phyloP scores from a whole-genome alignment of 1,140 invertebrate genomes.

The Penaeus japonicus region DNA sequence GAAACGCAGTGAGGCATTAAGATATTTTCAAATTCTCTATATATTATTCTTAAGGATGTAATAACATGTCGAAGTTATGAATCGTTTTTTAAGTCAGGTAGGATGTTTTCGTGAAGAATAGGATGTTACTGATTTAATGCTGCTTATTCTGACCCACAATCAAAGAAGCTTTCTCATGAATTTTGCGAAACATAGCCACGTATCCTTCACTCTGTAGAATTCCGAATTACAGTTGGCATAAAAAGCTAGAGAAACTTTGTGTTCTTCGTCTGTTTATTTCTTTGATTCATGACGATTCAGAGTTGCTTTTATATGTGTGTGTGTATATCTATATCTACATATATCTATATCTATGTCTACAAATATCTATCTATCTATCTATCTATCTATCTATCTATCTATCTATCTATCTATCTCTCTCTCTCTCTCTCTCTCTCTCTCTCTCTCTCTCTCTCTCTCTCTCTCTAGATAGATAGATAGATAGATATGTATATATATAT shows the following conservation, averaged over 20 bases:
- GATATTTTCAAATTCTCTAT: too few species aligned
- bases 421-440: neutral
- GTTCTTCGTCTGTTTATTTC: neutral
- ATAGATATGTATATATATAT: slow-evolving; percentile 19
- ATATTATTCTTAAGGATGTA: too few species aligned
- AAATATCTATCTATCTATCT: neutral
- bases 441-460: neutral
- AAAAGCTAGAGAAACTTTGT: neutral
- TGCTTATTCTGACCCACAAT: too few species aligned
- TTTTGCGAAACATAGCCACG: too few species aligned
- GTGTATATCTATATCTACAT: neutral
- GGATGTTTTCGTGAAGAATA: too few species aligned
- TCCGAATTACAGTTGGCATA: too few species aligned
- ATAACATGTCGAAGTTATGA: too few species aligned
- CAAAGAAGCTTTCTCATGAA: too few species aligned
- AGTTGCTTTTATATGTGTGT: neutral
- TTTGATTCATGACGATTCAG: neutral
- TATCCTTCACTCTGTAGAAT: too few species aligned
- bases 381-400: neutral
- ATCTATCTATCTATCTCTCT: neutral
- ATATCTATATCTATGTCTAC: neutral
- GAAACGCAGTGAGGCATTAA: too few species aligned
- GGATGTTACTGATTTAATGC: too few species aligned
- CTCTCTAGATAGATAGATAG: slow-evolving; percentile 6
- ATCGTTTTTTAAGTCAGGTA: too few species aligned